These are phyloP conservation scores for Larimichthys crocea DNA, from an alignment of 2,113 vertebrate genomes.

Conservation along the genomic window DNA sequence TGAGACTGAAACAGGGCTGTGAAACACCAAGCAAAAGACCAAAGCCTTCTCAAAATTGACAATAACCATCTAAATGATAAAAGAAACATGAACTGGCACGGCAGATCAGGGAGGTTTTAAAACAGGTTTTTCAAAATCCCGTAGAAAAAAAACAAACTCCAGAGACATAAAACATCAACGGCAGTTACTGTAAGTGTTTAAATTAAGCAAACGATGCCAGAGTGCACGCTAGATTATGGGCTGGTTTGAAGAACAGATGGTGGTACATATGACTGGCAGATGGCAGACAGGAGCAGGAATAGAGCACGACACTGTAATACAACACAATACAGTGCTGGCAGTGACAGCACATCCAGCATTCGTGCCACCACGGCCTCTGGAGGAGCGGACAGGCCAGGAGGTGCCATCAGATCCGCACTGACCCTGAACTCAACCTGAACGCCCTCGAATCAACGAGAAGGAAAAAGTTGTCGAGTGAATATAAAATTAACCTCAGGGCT, in stretches of 20 bases:
- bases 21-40: not conserved
- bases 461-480: not conserved
- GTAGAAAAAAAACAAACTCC: conserved; percentile 7
- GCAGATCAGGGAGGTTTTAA: not conserved
- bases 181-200: conserved; percentile 25
- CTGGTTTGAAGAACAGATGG: conserved; percentile 67
- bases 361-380: not conserved
- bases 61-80: not conserved
- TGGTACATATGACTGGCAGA: conserved; percentile 62
- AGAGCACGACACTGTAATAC: conserved; percentile 30
- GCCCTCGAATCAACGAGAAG: not conserved
- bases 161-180: conserved; percentile 28
- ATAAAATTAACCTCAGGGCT: not conserved
- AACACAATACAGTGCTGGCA: conserved; percentile 22
- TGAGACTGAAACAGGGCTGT: conserved; percentile 1
- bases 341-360: conserved; percentile 18
- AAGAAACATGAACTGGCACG: not conserved
- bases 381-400: not conserved
- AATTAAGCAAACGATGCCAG: conserved; percentile 28
- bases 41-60: conserved; percentile 7
- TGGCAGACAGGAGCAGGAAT: conserved; percentile 51
- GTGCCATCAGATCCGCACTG: not conserved
- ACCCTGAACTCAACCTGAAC: not conserved
- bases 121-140: not conserved
- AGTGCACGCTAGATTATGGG: conserved; percentile 34